Conservation (phyloP, 2,888 invertebrate genomes). For the Sphaerophoria rueppellii region DNA sequence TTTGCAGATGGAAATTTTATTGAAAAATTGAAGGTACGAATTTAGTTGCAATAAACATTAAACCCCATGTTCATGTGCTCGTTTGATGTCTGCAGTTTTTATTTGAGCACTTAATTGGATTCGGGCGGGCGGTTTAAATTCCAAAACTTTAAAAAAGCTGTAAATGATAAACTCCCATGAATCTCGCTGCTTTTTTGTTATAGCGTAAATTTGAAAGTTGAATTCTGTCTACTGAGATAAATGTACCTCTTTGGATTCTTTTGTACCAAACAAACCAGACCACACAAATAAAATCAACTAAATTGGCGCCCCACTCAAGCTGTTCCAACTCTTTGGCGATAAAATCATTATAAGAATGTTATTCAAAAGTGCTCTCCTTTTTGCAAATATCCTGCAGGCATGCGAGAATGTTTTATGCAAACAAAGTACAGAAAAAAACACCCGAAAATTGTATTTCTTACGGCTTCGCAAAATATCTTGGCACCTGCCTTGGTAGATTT, state of each 20-base stretch:
- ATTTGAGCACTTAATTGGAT: conserved; percentile 46
- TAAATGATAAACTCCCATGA: no score
- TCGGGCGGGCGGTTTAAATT: no score
- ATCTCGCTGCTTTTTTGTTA: no score
- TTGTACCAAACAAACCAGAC: background rate
- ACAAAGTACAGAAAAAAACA: conserved; percentile 38
- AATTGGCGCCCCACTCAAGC: conserved; percentile 25
- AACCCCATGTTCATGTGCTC: conserved; percentile 36
- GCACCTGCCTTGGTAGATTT: conserved; percentile 64
- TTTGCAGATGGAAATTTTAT: conserved; percentile 57
- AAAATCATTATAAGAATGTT: conserved; percentile 65
- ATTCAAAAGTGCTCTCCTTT: conserved; percentile 57
- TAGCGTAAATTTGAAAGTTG: no score
- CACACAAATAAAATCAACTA: conserved; percentile 18
- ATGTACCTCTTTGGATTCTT: no score
- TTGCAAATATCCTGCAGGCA: conserved; percentile 72
- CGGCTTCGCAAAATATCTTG: conserved; percentile 68
- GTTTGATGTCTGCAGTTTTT: conserved; percentile 45
- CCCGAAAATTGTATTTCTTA: conserved; percentile 20
- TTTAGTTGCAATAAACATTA: conserved; percentile 35
- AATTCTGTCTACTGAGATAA: no score
- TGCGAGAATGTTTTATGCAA: conserved; percentile 67
- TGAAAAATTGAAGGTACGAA: conserved; percentile 49
- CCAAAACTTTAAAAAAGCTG: no score
- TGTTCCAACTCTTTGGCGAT: conserved; percentile 52